A percentile compares a stretch with the other conserved stretches of the same genome.
These are phyloP conservation scores for Carpatolechia fugitivella DNA, from an alignment of 2,888 invertebrate genomes.

Conservation along the genomic window DNA sequence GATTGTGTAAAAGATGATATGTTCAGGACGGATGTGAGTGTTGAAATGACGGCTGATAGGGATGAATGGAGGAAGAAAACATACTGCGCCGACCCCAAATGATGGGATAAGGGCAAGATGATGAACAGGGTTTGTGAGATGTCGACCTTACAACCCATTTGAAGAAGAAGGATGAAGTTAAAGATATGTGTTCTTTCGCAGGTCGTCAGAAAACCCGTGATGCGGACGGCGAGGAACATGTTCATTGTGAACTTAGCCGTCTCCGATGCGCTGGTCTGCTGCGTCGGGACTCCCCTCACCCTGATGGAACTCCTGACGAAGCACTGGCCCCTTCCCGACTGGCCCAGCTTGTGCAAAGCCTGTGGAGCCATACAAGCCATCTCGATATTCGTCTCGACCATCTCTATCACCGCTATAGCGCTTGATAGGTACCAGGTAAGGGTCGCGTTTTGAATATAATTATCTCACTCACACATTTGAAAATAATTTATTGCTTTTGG, in stretches of 20 bases:
- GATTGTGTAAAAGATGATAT: no score
- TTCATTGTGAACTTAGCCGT: constrained; percentile 81
- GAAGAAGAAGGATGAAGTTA: no score
- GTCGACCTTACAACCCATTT: no score
- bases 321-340: constrained; percentile 92
- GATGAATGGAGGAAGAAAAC: no score
- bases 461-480: not conserved
- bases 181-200: constrained; percentile 51
- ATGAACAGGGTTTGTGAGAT: no score
- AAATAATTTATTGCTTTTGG: not conserved
- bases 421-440: constrained; percentile 89
- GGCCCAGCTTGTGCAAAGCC: constrained; percentile 89
- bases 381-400: constrained; percentile 84
- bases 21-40: no score
- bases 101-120: no score
- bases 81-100: no score
- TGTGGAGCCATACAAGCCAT: constrained; percentile 92
- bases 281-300: not conserved
- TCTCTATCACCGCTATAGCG: constrained; percentile 84
- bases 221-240: constrained; percentile 95
- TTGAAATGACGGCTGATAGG: no score
- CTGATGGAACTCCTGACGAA: constrained; percentile 85
- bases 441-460: constrained; percentile 43
- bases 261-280: constrained; percentile 11
- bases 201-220: constrained; percentile 90